Evolutionary conservation across 2,888 invertebrate genomes (phyloP), one percentile per base, ranked within the genome.

Genomic region (Protophormia terraenovae): DNA sequence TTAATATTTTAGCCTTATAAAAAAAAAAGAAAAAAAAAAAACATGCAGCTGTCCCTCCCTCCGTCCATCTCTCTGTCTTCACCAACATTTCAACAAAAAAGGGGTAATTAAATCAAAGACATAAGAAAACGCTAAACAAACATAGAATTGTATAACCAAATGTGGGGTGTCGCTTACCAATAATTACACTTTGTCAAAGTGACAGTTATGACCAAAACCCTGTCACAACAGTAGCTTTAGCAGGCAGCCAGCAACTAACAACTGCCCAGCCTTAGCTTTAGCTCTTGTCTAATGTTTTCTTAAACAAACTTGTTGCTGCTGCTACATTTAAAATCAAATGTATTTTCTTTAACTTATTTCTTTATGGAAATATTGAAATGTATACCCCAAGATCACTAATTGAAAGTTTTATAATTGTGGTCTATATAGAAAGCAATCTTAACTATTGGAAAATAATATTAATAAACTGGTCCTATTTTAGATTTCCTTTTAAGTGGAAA

Each of bases 111-210:
- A 80, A 73, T 67, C 73, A 24, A 3, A 12, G 50, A 3, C 4
- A 14, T n/a, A 1, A 12, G 5, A 24, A 62, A 22, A 10, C 47
- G 22, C 5, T n/a, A n/a, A 7, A 10, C 58, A 58, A 60, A 50
- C 58, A 66, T 55, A 55, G 71, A 64, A 72, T 77, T 55, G 45
- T 12, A 50, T 4, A 60, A 5, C 69, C 76, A 76, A 76, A 71
- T 71, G 82, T 77, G 82, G 84, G 85, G 87, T 87, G 87, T 87
- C 87, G 87, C 86, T 87, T 86, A 84, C 83, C 84, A 86, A 86
- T 87, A 87, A 87, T 87, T 87, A 87, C 87, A 87, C 87, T 87
- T 87, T 84, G 84, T 84, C 83, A 67, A 86, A 86, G 86, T 86
- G 85, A 82, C 83, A 86, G 72, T 83, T 77, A 55, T 77, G 72